Percentiles rank a stretch among this genome's conserved stretches.
phyloP scores from a whole-genome alignment of 2,113 vertebrate species.

The Megaptera novaeangliae region DNA sequence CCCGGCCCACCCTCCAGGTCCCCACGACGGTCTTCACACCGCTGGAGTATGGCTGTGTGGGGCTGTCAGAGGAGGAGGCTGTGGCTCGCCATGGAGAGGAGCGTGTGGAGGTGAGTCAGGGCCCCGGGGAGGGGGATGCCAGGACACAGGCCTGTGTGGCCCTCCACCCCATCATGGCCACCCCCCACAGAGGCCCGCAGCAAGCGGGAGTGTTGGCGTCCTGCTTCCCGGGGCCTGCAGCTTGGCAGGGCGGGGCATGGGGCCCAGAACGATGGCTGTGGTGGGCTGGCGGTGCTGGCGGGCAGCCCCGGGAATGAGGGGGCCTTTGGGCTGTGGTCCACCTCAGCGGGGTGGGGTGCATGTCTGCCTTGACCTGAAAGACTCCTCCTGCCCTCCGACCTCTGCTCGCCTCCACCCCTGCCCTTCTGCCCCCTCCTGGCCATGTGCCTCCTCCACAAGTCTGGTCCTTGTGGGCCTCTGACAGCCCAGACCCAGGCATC shows the following conservation, averaged over 20 bases:
- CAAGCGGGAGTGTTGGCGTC: background rate
- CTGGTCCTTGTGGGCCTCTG: no score
- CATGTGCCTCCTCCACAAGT: background rate
- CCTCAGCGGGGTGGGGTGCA: fast-evolving
- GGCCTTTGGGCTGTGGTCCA: background rate
- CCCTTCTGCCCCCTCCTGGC: background rate
- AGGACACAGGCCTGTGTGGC: background rate
- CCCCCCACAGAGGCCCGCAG: background rate
- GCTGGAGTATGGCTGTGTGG: slow-evolving; percentile 93
- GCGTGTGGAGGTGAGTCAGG: slow-evolving; percentile 84
- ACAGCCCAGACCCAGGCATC: background rate
- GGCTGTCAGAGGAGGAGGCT: slow-evolving; percentile 92
- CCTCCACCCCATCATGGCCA: fast-evolving
- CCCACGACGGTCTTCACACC: slow-evolving; percentile 96
- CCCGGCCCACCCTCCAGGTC: slow-evolving; percentile 79
- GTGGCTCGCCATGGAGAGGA: slow-evolving; percentile 83
- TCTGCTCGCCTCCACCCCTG: no score
- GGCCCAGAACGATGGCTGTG: background rate
- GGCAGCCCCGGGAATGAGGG: background rate
- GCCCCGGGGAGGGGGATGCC: background rate
- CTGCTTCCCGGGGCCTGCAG: background rate
- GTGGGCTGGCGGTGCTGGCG: no score
- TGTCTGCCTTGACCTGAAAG: background rate
- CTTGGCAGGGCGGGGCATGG: no score
- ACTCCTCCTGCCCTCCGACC: background rate